phyloP scores from a whole-genome alignment of 30 jellyfish, hydroid and myxozoan genomes.

The Morbakka virulenta region DNA sequence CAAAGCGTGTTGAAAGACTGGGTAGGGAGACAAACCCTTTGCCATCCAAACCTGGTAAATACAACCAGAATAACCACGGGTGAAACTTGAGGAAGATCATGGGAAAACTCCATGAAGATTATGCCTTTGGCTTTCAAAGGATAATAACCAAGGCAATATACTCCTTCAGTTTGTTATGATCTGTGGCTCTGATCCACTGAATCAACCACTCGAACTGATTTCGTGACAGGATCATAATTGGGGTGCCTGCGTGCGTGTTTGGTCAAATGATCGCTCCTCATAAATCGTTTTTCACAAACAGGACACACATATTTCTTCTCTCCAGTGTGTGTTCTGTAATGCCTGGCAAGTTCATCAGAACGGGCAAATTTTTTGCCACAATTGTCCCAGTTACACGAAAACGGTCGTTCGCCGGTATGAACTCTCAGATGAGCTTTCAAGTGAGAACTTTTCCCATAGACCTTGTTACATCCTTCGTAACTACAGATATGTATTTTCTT shows the following conservation, averaged over 20 bases:
- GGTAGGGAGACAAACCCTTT: too few relatives aligned
- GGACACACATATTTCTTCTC: slow-evolving; percentile 97
- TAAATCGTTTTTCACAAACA: slow-evolving; percentile 91
- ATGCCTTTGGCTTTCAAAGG: too few relatives aligned
- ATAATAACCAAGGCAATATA: too few relatives aligned
- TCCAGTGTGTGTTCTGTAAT: slow-evolving; percentile 96
- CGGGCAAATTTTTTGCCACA: slow-evolving; percentile 98
- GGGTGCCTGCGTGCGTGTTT: slow-evolving; percentile 97
- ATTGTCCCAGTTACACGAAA: slow-evolving; percentile 84
- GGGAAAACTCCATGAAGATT: too few relatives aligned
- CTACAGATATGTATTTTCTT: slow-evolving; percentile 84
- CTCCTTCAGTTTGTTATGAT: too few relatives aligned
- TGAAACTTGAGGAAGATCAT: too few relatives aligned
- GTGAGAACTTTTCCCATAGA: slow-evolving; percentile 97
- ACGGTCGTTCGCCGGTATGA: slow-evolving; percentile 99
- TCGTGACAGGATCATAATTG: slow-evolving; percentile 92
- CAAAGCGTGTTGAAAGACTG: too few relatives aligned
- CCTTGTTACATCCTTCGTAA: slow-evolving; percentile 82
- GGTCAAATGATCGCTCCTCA: slow-evolving; percentile 97
- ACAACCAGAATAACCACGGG: too few relatives aligned
- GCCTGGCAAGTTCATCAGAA: slow-evolving; percentile 99
- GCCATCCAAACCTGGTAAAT: too few relatives aligned
- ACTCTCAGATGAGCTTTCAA: slow-evolving; percentile 95
- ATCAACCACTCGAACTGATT: slow-evolving; percentile 44
- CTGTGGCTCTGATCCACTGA: background rate